Percentiles rank a stretch among this genome's conserved stretches.
These are phyloP conservation scores for Drosophila tristis DNA, from an alignment of 1,140 invertebrate species.

Conservation along the genomic window DNA sequence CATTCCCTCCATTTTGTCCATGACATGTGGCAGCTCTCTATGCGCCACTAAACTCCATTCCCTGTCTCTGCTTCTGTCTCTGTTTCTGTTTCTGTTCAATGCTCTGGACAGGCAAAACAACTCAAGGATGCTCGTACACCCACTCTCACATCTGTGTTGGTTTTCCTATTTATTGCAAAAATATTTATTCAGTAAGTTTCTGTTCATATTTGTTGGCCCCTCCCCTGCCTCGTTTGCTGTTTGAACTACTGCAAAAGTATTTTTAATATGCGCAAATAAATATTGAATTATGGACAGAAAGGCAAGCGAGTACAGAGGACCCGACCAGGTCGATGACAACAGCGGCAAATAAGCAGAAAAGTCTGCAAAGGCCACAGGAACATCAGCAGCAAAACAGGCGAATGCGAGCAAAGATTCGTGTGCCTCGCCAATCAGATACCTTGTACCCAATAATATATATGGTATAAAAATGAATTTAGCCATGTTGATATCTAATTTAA, in stretches of 20 bases:
- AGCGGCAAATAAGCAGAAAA: not conserved
- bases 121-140: constrained; percentile 11
- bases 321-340: constrained; percentile 6
- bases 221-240: constrained; percentile 17
- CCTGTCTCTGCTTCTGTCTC: not conserved
- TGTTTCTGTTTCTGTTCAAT: not conserved
- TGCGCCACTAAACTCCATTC: not conserved
- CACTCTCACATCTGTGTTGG: constrained; percentile 28
- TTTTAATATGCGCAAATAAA: constrained; percentile 76
- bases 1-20: constrained; percentile 14
- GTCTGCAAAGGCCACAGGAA: too few relatives aligned
- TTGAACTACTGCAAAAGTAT: constrained; percentile 59
- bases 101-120: constrained; percentile 23
- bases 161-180: constrained; percentile 68
- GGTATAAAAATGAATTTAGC: too few relatives aligned
- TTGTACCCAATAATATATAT: too few relatives aligned
- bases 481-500: too few relatives aligned
- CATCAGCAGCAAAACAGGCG: too few relatives aligned
- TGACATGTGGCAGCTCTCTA: constrained; percentile 36
- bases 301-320: constrained; percentile 1
- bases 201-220: constrained; percentile 39
- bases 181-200: constrained; percentile 74
- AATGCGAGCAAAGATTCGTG: too few relatives aligned
- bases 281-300: constrained; percentile 54
- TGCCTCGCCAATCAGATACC: too few relatives aligned